These are phyloP conservation scores for Agelaius phoeniceus DNA, from an alignment of 2,113 vertebrate genomes.

Conservation along the genomic window DNA sequence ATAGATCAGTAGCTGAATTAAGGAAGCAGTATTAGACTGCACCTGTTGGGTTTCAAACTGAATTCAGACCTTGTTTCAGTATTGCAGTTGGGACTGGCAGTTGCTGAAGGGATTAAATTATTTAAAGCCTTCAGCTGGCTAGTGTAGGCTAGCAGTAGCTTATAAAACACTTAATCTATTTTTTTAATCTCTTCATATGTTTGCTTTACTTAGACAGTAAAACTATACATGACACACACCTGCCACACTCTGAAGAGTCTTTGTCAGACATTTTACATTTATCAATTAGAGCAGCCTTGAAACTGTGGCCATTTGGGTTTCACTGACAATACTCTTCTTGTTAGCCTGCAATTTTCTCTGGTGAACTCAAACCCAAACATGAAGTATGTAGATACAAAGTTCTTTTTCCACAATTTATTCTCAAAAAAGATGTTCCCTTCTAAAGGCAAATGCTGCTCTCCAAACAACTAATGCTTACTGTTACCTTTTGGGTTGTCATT, in stretches of 20 bases:
- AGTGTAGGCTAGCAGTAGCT: conserved; percentile 78
- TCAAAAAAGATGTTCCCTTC: not conserved
- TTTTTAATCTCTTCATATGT: conserved; percentile 82
- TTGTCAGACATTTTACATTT: conserved; percentile 57
- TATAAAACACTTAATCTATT: conserved; percentile 85
- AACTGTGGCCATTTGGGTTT: conserved; percentile 7
- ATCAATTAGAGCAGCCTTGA: conserved; percentile 43
- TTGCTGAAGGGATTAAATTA: conserved; percentile 87
- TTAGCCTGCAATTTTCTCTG: not conserved
- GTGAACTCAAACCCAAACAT: not conserved
- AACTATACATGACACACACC: conserved; percentile 69
- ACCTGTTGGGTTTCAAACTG: conserved; percentile 81
- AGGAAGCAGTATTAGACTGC: conserved; percentile 66
- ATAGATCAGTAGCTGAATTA: conserved; percentile 66
- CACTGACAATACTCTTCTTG: conserved; percentile 32
- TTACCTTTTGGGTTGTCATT: not conserved
- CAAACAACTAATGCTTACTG: not conserved
- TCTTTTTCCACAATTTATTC: not conserved
- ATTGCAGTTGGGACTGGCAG: conserved; percentile 82
- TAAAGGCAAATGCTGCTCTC: not conserved
- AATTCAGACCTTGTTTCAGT: conserved; percentile 77
- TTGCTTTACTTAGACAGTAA: conserved; percentile 76
- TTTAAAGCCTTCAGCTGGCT: conserved; percentile 85
- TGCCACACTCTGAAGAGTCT: conserved; percentile 70
- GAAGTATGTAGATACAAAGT: not conserved